Percentiles rank a stretch among this genome's conserved stretches.
Conservation (phyloP, 30 jellyfish, hydroid and myxozoan genomes). For the Aurelia coerulea region DNA sequence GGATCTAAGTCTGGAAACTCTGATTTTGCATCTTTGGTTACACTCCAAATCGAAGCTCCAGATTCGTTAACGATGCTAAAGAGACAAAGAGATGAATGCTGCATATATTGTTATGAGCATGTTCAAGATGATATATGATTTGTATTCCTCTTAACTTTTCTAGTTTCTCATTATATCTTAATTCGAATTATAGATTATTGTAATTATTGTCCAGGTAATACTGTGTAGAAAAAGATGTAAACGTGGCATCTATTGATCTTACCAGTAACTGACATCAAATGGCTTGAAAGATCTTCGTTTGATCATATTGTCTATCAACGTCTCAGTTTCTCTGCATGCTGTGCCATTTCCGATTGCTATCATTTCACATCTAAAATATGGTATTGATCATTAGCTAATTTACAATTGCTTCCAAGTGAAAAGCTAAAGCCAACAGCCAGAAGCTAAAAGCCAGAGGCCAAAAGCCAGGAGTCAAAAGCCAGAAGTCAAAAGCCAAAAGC, state of each 20-base stretch:
- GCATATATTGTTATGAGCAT: no score
- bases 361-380: constrained; percentile 50
- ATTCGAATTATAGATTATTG: no score
- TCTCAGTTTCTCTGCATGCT: constrained; percentile 90
- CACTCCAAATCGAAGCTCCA: constrained; percentile 90
- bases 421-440: no score
- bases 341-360: constrained; percentile 95
- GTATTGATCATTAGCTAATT: no score
- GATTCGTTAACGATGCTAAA: constrained; percentile 88
- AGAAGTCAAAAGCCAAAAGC: no score
- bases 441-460: background rate
- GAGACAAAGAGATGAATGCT: background rate
- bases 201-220: no score
- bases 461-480: background rate
- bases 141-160: no score
- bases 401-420: no score
- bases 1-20: constrained; percentile 83
- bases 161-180: no score
- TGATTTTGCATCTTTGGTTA: constrained; percentile 74
- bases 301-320: constrained; percentile 57
- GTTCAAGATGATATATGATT: no score
- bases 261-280: constrained; percentile 42
- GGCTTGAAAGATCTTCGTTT: constrained; percentile 32
- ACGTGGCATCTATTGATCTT: background rate
- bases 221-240: no score